These are phyloP conservation scores for Stomatorhinus ivindoensis DNA, from an alignment of 2,113 vertebrate species.

Conservation along the genomic window DNA sequence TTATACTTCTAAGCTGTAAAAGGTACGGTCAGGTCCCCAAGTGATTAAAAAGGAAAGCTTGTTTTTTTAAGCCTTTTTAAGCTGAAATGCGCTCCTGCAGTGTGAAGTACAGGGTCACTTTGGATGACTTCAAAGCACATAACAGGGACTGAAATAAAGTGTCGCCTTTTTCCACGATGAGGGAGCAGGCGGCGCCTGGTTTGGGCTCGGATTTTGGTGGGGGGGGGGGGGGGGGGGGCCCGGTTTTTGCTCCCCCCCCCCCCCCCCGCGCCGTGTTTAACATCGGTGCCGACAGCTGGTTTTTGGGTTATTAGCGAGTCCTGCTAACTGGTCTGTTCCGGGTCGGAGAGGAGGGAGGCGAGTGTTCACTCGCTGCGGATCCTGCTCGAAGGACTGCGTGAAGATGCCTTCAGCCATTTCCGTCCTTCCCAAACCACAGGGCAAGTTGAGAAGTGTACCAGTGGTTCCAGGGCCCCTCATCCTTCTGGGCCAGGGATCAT, in stretches of 20 bases:
- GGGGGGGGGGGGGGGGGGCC: too few relatives aligned
- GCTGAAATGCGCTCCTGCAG: neutral
- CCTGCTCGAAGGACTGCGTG: neutral
- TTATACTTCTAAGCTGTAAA: neutral
- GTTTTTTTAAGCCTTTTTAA: neutral
- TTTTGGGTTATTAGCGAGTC: neutral
- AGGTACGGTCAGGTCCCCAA: neutral
- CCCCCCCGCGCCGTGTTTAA: neutral
- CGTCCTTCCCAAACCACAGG: neutral
- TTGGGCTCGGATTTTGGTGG: neutral
- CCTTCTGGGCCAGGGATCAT: neutral
- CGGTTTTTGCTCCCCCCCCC: too few relatives aligned
- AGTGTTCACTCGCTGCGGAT: neutral
- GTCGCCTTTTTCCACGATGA: neutral
- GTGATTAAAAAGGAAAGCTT: neutral
- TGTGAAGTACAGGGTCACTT: neutral
- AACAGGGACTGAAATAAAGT: neutral
- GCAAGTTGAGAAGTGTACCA: neutral
- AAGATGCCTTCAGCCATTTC: neutral
- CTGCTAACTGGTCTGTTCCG: neutral
- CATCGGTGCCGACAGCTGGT: neutral
- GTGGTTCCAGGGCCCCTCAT: neutral
- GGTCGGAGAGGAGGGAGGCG: neutral
- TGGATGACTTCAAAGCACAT: neutral
- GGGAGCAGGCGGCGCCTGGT: neutral